Evolutionary conservation across 2,888 invertebrate species (phyloP).

Genomic region (Enoplolaimus lenunculus): DNA sequence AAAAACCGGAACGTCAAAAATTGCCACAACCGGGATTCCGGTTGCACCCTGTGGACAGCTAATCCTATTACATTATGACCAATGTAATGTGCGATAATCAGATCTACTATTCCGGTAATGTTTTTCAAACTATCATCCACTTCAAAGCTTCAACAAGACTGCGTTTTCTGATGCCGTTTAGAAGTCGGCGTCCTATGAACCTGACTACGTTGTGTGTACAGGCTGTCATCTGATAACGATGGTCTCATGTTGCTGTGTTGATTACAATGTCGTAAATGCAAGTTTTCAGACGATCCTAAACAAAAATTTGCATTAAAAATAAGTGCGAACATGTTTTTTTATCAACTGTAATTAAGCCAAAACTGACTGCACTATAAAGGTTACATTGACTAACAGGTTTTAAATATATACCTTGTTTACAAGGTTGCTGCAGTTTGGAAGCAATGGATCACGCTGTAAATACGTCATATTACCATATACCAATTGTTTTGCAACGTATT

Average conservation of each 20-base stretch:
- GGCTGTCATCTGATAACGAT: slow-evolving; percentile 23
- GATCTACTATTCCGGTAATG: not conserved
- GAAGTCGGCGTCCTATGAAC: slow-evolving; percentile 5
- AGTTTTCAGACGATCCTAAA: slow-evolving; percentile 21
- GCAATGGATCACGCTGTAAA: too few relatives aligned
- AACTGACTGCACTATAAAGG: too few relatives aligned
- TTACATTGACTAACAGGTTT: too few relatives aligned
- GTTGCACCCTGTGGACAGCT: too few relatives aligned
- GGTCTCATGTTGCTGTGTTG: slow-evolving; percentile 12
- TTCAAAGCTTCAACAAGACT: slow-evolving; percentile 24
- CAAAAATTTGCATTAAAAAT: not conserved
- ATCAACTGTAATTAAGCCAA: not conserved
- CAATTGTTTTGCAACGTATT: too few relatives aligned
- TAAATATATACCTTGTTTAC: too few relatives aligned
- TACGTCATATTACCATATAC: too few relatives aligned
- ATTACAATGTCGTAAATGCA: slow-evolving; percentile 19
- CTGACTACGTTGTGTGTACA: slow-evolving; percentile 13
- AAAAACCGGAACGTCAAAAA: too few relatives aligned
- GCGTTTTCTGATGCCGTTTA: slow-evolving; percentile 23
- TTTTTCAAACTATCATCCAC: too few relatives aligned
- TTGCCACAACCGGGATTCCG: too few relatives aligned
- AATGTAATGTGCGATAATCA: not conserved
- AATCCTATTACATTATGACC: not conserved
- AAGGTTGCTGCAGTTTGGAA: too few relatives aligned
- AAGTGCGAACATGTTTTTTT: not conserved